Base-by-base conservation (phyloP, 2,797 vertebrate genomes). In the Falco novaeseelandiae region DNA sequence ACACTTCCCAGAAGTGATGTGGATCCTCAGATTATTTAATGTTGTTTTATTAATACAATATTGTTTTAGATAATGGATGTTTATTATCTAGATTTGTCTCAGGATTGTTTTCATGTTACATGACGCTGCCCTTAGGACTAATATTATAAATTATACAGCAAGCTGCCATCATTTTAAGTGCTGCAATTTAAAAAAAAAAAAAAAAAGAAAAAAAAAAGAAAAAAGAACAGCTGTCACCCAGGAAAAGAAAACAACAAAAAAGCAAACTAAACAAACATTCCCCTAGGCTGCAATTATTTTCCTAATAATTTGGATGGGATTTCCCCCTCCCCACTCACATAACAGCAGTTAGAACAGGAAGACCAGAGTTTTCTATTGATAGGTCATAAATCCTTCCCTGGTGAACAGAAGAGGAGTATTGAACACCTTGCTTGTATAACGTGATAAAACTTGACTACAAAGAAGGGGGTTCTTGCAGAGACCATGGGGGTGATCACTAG, bases 141-240 rank as follows among this genome's bases (percentile, higher is more conserved):
- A 83, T 90, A 93, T 80, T 94, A 73, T 88, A 90, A 97, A 96
- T 93, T 87, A 96, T 66, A 95, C 67, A 87, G 65, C 84, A 87
- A 90, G 79, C 81, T 97, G 93, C 70, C 87, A 89, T 87, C 42
- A 52, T 84, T 96, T 92, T 91, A 94, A 94, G 48, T 49, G 34
- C 44, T 73, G 77, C 71, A 73, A 76, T 95, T 93, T 46, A 12
- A 83, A 85, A 85, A 80, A 52, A n/a, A 54, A 54, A 29, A 34
- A 40, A 48, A 55, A 29, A 44, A n/a, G 2, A 10, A 12, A 18
- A 16, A 51, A 9, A 62, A 9, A 8, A 25, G 6, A 9, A 26
- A 29, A 78, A 57, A 72, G 26, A 92, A 85, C 89, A 97, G 65
- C 88, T 96, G 96, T 89, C 74, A 89, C 19, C 49, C 34, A 49